Conservation (phyloP, 2,797 vertebrate genomes). For the Momotus momota region DNA sequence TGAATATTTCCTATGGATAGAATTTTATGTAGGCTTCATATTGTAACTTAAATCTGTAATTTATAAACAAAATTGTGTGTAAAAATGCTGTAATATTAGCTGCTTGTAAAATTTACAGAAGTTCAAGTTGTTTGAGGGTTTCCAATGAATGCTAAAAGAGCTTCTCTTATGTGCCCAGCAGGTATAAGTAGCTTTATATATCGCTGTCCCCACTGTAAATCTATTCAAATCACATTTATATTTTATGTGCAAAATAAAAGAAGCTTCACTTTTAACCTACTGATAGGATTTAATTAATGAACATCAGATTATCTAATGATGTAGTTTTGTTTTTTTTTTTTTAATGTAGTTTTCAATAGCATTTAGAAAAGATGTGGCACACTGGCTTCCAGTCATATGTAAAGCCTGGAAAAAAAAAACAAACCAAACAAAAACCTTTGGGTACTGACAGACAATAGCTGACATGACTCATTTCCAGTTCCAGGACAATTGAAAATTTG, state of each 20-base stretch:
- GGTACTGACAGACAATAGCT: conserved; percentile 63
- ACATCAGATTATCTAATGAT: conserved; percentile 58
- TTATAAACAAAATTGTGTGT: conserved; percentile 76
- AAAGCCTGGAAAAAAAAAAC: conserved; percentile 51
- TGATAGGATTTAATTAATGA: conserved; percentile 64
- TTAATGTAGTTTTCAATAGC: conserved; percentile 47
- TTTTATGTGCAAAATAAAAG: conserved; percentile 78
- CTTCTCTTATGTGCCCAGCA: conserved; percentile 86
- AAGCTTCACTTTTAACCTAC: conserved; percentile 75
- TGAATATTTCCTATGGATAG: conserved; percentile 72
- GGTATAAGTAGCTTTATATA: conserved; percentile 89
- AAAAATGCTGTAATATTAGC: conserved; percentile 88
- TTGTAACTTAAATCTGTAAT: conserved; percentile 85
- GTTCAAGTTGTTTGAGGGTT: conserved; percentile 80
- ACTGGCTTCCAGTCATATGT: conserved; percentile 69
- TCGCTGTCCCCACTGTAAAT: conserved; percentile 89
- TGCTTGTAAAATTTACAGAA: conserved; percentile 89
- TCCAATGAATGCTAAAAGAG: conserved; percentile 86
- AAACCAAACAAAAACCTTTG: conserved; percentile 50
- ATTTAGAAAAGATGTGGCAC: conserved; percentile 53
- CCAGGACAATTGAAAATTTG: conserved; percentile 21
- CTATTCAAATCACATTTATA: conserved; percentile 83
- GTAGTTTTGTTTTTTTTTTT: background rate
- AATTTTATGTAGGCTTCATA: conserved; percentile 75
- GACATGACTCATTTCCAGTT: conserved; percentile 37